These are phyloP conservation scores for Antheraea pernyi DNA, from an alignment of 1,140 invertebrate species.

Conservation along the genomic window DNA sequence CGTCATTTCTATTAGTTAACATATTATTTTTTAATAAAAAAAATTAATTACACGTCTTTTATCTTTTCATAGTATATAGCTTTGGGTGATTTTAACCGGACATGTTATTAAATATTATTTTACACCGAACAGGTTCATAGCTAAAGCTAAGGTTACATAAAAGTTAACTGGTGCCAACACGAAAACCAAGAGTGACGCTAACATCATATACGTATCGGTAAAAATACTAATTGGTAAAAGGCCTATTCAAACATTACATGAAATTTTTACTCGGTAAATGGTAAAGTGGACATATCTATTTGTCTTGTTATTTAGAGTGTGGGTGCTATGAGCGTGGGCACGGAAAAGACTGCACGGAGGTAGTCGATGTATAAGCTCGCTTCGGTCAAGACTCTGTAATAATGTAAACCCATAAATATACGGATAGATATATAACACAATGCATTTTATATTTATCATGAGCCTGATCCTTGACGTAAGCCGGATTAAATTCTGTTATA, in stretches of 20 bases:
- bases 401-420: background rate
- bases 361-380: conserved; percentile 2
- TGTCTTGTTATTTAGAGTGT: conserved; percentile 75
- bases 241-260: conserved; percentile 73
- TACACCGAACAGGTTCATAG: background rate
- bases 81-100: too few species aligned
- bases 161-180: conserved; percentile 26
- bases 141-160: background rate
- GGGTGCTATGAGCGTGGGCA: conserved; percentile 60
- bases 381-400: conserved; percentile 1
- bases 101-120: too few species aligned
- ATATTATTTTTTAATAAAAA: too few species aligned
- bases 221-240: conserved; percentile 78
- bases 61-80: too few species aligned
- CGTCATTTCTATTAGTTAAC: too few species aligned
- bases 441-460: conserved; percentile 1
- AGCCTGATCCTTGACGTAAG: background rate
- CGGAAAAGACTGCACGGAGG: conserved; percentile 13
- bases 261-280: conserved; percentile 76
- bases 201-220: conserved; percentile 61
- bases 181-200: conserved; percentile 43
- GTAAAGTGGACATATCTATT: conserved; percentile 76
- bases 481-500: background rate
- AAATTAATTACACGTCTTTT: too few species aligned
- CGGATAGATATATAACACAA: background rate